Percentiles rank a stretch among this genome's conserved stretches.
Conservation (phyloP, 2,113 vertebrate genomes). For the Paralichthys olivaceus region DNA sequence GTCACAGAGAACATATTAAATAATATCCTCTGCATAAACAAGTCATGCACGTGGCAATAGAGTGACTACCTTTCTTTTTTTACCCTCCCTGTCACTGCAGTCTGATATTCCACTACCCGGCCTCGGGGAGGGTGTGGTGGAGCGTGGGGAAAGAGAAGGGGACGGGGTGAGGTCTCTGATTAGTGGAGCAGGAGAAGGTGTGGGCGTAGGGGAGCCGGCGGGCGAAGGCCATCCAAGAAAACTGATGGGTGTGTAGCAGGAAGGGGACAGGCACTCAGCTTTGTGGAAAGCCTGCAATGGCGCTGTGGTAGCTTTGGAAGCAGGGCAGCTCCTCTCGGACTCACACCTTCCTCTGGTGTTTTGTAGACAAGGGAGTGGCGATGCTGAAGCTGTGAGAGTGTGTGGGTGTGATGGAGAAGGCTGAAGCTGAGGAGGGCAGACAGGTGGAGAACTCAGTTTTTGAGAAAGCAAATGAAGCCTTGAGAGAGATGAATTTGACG, state of each 20-base stretch:
- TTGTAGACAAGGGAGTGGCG: constrained; percentile 22
- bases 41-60: constrained; percentile 57
- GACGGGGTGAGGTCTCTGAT: constrained; percentile 72
- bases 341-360: constrained; percentile 3
- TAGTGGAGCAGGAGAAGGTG: constrained; percentile 70
- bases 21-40: constrained; percentile 42
- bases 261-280: constrained; percentile 65
- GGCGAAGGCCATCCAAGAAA: constrained; percentile 63
- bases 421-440: constrained; percentile 13
- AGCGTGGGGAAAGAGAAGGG: constrained; percentile 73
- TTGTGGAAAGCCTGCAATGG: constrained; percentile 50
- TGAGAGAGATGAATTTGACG: constrained; percentile 54
- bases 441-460: constrained; percentile 46
- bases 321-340: constrained; percentile 10
- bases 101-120: constrained; percentile 75
- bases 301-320: constrained; percentile 13
- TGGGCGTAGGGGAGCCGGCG: constrained; percentile 55
- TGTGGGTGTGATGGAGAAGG: constrained; percentile 15
- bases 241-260: constrained; percentile 55
- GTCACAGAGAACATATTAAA: constrained; percentile 39
- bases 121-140: constrained; percentile 77
- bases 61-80: constrained; percentile 83
- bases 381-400: constrained; percentile 3
- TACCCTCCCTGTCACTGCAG: constrained; percentile 76
- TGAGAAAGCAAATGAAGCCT: constrained; percentile 61